phyloP scores from a whole-genome alignment of 2,888 invertebrate genomes.

The Brassicogethes aeneus region DNA sequence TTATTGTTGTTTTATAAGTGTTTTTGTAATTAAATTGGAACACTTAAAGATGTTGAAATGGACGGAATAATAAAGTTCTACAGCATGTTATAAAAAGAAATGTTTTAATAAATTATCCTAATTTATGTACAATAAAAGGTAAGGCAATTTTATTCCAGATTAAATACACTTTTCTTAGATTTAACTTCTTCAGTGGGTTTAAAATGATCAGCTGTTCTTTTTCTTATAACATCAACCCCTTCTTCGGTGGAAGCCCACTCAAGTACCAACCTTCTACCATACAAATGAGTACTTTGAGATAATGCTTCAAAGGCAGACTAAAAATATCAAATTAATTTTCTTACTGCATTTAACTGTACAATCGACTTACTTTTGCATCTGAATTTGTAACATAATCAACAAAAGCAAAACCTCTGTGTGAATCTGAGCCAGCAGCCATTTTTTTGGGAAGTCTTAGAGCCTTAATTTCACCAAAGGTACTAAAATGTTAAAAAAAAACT shows the following conservation, averaged over 20 bases:
- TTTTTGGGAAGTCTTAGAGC: conserved; percentile 87
- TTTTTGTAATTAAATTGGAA: not conserved
- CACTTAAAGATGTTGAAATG: too few species aligned
- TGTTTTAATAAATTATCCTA: too few species aligned
- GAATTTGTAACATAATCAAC: conserved; percentile 83
- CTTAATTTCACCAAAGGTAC: conserved; percentile 89
- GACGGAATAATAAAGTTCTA: not conserved
- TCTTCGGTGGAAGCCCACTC: conserved; percentile 89
- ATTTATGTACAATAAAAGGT: too few species aligned
- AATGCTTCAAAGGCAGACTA: conserved; percentile 86
- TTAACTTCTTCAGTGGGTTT: conserved; percentile 36
- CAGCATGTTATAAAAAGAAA: too few species aligned
- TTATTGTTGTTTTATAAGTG: conserved; percentile 4
- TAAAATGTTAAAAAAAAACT: conserved; percentile 42
- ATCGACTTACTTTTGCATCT: conserved; percentile 93
- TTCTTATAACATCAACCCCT: conserved; percentile 70
- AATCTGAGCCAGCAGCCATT: conserved; percentile 59
- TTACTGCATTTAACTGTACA: too few species aligned
- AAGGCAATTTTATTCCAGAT: conserved; percentile 26
- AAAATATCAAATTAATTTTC: conserved; percentile 24
- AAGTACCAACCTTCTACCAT: conserved; percentile 86
- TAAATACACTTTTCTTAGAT: conserved; percentile 43
- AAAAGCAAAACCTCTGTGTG: conserved; percentile 93
- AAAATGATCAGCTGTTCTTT: conserved; percentile 71
- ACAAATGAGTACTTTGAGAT: conserved; percentile 96